These are phyloP conservation scores for Pteria penguin DNA, from an alignment of 2,888 invertebrate species.

Conservation along the genomic window DNA sequence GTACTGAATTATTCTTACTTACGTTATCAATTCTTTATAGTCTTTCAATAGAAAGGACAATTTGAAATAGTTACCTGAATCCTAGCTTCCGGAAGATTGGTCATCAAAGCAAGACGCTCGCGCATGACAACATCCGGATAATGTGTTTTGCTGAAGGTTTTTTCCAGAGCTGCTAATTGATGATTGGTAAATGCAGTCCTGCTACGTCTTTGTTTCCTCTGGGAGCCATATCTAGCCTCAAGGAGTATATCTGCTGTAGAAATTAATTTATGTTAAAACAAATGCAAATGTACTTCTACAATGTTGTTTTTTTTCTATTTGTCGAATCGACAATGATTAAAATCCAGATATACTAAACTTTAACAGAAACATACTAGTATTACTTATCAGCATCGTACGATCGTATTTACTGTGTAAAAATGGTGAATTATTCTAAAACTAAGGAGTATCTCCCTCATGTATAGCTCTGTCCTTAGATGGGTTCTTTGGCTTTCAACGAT, in stretches of 20 bases:
- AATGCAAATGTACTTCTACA: not conserved
- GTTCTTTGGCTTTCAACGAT: too few relatives aligned
- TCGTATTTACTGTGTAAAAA: too few relatives aligned
- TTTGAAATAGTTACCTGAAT: constrained; percentile 82
- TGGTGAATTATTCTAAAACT: too few relatives aligned
- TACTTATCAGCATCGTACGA: not conserved
- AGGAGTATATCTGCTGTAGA: constrained; percentile 72
- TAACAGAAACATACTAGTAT: not conserved
- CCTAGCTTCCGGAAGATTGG: constrained; percentile 81
- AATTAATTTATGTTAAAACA: too few relatives aligned
- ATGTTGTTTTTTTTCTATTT: too few relatives aligned
- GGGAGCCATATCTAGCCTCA: constrained; percentile 77
- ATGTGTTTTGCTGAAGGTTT: constrained; percentile 81
- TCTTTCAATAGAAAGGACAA: too few relatives aligned
- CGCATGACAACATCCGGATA: constrained; percentile 82
- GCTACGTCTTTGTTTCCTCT: constrained; percentile 80
- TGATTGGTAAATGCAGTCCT: constrained; percentile 81
- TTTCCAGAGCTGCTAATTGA: constrained; percentile 80
- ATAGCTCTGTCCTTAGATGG: too few relatives aligned
- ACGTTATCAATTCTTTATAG: too few relatives aligned
- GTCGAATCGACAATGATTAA: not conserved
- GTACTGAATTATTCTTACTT: too few relatives aligned
- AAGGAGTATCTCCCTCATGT: too few relatives aligned
- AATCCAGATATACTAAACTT: not conserved
- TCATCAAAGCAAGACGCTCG: constrained; percentile 81